Base-by-base conservation (phyloP, 2,888 invertebrate species). In the Ectropis crepuscularia region DNA sequence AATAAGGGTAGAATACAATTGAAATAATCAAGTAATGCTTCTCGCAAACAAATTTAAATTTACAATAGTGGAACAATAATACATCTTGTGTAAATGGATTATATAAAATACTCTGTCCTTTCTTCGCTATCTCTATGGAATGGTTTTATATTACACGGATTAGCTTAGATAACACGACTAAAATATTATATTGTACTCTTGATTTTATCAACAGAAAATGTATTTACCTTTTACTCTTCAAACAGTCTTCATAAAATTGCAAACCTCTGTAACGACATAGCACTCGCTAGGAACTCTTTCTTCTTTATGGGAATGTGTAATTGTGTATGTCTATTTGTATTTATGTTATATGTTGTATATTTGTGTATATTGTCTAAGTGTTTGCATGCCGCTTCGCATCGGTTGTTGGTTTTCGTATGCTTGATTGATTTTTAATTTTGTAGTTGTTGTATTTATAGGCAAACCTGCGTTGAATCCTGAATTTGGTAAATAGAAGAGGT, bases 321-420 rank as follows among this genome's bases (percentile, higher is more conserved):
- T 63, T 61, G 53, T 67, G 53, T 66, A 50, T 65, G 63, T 73
- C 50, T 74, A 63, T 69, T 53, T 65, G 68, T 76, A 66, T 69
- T 60, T 61, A 41, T 60, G 43, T 41, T 63, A 48, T 68, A 64
- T 57, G 47, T 61, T 58, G 53, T 67, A 48, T 72, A 68, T 67
- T 61, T 70, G 63, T 74, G 68, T 66, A 65, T 62, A 55, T n/a
- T 62, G 64, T 61, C 16, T 74, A 69, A 63, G 72, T 75, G 65
- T 78, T 68, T 75, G 82, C 83, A 83, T 83, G 82, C 54, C 61
- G 84, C 83, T 84, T 84, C 76, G 85, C 84, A 83, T 81, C 77
- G 71, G 85, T 80, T 78, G 73, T 78, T 73, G 63, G 63, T 72
- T 73, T 66, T 67, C 71, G 69, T 74, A 69, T 74, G 73, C 72